phyloP scores from a whole-genome alignment of 2,888 invertebrate species.

The Chrysolina oricalcia region DNA sequence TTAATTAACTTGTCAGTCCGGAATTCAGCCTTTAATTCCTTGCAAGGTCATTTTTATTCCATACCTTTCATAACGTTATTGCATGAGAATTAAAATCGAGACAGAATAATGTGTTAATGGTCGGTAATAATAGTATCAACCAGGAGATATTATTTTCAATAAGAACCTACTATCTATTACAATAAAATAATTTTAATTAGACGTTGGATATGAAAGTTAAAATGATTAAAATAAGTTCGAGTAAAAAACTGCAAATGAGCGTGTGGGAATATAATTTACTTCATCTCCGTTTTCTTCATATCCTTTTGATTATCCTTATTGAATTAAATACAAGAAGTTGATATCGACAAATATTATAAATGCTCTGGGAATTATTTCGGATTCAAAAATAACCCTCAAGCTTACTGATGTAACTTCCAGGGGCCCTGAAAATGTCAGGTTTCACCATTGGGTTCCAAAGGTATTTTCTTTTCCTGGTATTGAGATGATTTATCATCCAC shows the following conservation, averaged over 20 bases:
- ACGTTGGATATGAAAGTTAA: neutral
- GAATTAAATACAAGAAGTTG: too few relatives aligned
- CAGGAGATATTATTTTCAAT: slow-evolving; percentile 7
- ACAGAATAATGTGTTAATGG: neutral
- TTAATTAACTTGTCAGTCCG: slow-evolving; percentile 28
- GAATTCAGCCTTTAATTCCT: slow-evolving; percentile 37
- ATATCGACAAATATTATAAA: too few relatives aligned
- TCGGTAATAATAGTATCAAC: slow-evolving; percentile 10
- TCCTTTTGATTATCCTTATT: too few relatives aligned
- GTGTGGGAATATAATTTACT: neutral
- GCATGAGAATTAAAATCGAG: slow-evolving; percentile 10
- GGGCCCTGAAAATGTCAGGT: too few relatives aligned
- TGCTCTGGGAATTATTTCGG: too few relatives aligned
- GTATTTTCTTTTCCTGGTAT: too few relatives aligned
- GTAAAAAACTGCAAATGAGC: neutral
- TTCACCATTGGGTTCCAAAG: too few relatives aligned
- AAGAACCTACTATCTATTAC: neutral
- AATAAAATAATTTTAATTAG: neutral
- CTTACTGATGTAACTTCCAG: too few relatives aligned
- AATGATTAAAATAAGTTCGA: neutral
- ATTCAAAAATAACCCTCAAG: too few relatives aligned
- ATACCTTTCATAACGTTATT: slow-evolving; percentile 29
- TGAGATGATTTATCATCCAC: too few relatives aligned
- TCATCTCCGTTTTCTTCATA: neutral
- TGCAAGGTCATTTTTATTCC: slow-evolving; percentile 32